A percentile compares a stretch with the other conserved stretches of the same genome.
These are phyloP conservation scores for Amblyraja radiata DNA, from an alignment of 2,797 vertebrate species.

Conservation along the genomic window DNA sequence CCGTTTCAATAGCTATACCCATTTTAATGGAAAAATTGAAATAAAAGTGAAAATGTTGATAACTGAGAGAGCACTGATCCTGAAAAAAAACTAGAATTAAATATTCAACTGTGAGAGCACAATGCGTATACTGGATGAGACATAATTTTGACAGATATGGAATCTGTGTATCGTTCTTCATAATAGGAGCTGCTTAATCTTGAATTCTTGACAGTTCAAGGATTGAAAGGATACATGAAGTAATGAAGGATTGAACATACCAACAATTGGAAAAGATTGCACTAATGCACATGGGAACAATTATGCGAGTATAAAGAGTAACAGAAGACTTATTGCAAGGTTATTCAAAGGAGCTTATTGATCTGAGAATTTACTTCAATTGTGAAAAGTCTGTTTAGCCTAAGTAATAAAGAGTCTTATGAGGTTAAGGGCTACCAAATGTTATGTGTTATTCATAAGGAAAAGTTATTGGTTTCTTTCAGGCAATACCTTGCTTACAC, in stretches of 20 bases:
- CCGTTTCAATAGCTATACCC: not conserved
- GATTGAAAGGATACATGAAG: not conserved
- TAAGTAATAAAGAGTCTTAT: not conserved
- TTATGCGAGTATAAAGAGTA: not conserved
- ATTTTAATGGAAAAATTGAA: not conserved
- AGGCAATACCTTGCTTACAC: not conserved
- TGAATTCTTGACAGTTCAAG: not conserved
- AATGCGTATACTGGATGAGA: not conserved
- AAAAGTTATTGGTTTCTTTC: not conserved
- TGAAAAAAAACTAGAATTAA: not conserved
- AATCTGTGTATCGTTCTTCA: not conserved
- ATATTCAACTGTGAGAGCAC: not conserved
- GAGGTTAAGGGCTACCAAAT: not conserved
- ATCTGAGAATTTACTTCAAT: not conserved
- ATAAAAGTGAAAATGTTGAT: not conserved
- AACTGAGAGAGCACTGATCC: not conserved
- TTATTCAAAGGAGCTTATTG: constrained; percentile 3
- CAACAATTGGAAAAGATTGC: constrained; percentile 6
- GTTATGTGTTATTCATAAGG: constrained; percentile 12
- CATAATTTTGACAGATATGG: not conserved
- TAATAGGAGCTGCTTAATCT: not conserved
- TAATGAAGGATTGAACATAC: not conserved
- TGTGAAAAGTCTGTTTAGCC: not conserved
- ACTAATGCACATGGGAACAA: not conserved
- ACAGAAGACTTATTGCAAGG: not conserved